phyloP scores from a whole-genome alignment of 2,113 vertebrate species.

The Smithornis capensis region DNA sequence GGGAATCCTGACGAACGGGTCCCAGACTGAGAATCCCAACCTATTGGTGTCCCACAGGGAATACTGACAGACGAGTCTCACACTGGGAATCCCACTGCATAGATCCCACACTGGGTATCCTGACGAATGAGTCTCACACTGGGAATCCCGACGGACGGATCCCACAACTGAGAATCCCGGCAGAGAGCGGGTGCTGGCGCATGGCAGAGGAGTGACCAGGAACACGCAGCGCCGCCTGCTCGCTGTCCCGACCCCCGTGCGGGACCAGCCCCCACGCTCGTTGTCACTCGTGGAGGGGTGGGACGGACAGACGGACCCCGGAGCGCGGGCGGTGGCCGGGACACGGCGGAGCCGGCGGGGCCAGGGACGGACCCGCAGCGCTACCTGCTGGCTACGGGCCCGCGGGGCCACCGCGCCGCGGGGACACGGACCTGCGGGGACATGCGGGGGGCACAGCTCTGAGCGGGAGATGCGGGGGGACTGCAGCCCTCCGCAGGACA shows the following conservation, averaged over 20 bases:
- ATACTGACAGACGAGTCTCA: no score
- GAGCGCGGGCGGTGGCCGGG: background rate
- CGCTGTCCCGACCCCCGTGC: background rate
- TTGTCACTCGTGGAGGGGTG: accelerated
- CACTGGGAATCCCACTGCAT: no score
- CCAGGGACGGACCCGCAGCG: background rate
- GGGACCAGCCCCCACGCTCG: accelerated
- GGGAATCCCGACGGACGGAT: background rate
- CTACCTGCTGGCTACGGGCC: background rate
- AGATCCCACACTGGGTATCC: no score
- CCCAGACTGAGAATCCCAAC: background rate
- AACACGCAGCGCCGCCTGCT: background rate
- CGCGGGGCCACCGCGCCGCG: background rate
- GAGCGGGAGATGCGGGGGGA: no score
- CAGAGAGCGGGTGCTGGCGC: no score
- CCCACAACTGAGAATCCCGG: background rate
- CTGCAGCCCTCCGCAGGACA: background rate
- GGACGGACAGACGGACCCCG: background rate
- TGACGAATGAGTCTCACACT: no score
- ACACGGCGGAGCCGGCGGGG: background rate
- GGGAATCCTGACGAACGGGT: background rate
- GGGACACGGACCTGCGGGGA: background rate
- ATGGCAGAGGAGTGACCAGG: no score
- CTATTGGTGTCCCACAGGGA: no score
- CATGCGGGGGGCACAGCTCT: accelerated